Evolutionary conservation across 2,113 vertebrate genomes (phyloP).

Genomic region (Haplochromis vanheusdeni): DNA sequence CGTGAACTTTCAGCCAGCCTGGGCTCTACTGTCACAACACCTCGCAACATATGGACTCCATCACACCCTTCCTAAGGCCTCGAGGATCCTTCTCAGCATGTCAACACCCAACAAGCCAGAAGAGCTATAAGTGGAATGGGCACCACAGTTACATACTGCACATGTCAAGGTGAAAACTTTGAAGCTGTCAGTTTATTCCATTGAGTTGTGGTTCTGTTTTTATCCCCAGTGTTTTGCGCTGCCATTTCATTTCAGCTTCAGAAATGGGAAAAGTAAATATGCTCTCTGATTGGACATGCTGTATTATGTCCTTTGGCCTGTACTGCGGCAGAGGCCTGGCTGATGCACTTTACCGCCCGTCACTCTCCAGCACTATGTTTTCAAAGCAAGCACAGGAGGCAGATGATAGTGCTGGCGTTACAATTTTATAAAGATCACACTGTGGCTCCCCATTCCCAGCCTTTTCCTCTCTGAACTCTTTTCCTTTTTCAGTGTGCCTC

Average conservation of each 20-base stretch:
- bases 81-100: background rate
- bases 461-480: background rate
- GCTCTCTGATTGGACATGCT: background rate
- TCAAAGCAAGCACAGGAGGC: background rate
- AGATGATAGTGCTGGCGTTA: background rate
- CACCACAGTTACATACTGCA: background rate
- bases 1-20: background rate
- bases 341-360: background rate
- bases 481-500: background rate
- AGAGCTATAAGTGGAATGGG: background rate
- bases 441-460: background rate
- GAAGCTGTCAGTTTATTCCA: background rate
- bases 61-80: background rate
- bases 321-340: background rate
- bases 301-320: background rate
- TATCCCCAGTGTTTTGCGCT: background rate
- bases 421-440: slow-evolving; percentile 1
- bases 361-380: background rate
- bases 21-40: background rate
- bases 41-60: background rate
- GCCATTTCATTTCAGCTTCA: background rate
- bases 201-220: background rate
- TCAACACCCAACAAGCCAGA: background rate
- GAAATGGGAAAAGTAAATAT: background rate
- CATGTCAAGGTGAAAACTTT: background rate